A percentile compares a stretch with the other conserved stretches of the same genome.
Evolutionary conservation across 2,113 vertebrate species (phyloP).

Genomic region (Morone chrysops): DNA sequence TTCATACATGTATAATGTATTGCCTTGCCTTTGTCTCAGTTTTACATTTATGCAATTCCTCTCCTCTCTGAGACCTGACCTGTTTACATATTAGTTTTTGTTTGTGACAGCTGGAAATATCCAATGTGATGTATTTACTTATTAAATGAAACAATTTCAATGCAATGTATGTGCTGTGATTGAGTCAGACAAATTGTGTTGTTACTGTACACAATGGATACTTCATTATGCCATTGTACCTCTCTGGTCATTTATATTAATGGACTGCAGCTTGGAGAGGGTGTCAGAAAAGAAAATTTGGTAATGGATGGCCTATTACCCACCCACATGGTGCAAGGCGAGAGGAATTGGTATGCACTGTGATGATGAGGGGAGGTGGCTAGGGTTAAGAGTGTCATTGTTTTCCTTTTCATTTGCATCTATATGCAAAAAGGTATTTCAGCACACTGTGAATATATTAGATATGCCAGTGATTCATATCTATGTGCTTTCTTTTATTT

Average conservation of each 20-base stretch:
- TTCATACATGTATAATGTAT: background rate
- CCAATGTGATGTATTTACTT: slow-evolving; percentile 10
- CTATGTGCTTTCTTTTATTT: slow-evolving; percentile 70
- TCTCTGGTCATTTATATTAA: slow-evolving; percentile 72
- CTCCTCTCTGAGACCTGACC: background rate
- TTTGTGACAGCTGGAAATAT: slow-evolving; percentile 9
- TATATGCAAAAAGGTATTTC: slow-evolving; percentile 53
- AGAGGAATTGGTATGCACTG: slow-evolving; percentile 63
- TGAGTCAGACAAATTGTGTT: slow-evolving; percentile 44
- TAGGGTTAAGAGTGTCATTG: slow-evolving; percentile 45
- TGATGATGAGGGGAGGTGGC: slow-evolving; percentile 52
- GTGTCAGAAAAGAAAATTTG: slow-evolving; percentile 70
- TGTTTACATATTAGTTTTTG: background rate
- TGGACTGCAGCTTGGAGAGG: slow-evolving; percentile 58
- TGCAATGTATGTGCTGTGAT: slow-evolving; percentile 11
- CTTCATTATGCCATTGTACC: slow-evolving; percentile 44
- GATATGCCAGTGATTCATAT: slow-evolving; percentile 37
- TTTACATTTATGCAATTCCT: slow-evolving; percentile 5
- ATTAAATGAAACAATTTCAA: slow-evolving; percentile 27
- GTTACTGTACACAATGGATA: slow-evolving; percentile 38
- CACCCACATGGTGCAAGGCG: slow-evolving; percentile 69
- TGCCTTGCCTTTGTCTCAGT: background rate
- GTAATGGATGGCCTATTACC: slow-evolving; percentile 72
- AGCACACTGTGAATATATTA: slow-evolving; percentile 19
- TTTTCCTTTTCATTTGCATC: slow-evolving; percentile 59